Evolutionary conservation across 2,888 invertebrate species (phyloP).

Genomic region (Acanthococcus lagerstroemiae): DNA sequence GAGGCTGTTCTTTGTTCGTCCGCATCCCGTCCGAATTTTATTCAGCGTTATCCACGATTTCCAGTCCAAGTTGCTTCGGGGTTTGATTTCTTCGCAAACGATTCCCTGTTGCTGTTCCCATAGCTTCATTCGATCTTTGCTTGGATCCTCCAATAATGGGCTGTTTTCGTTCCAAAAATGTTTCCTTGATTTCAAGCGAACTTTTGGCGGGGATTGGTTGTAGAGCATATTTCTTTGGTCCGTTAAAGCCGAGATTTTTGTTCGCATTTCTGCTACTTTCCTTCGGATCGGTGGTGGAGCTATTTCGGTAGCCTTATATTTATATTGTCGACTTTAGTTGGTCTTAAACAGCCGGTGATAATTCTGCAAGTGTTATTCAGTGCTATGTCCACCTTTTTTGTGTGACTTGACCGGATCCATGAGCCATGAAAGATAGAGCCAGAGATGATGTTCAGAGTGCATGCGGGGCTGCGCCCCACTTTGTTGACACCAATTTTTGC

Average conservation of each 20-base stretch:
- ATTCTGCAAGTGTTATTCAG: background rate
- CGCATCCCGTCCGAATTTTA: background rate
- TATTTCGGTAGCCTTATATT: background rate
- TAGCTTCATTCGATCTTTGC: too few species aligned
- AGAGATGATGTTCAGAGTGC: constrained; percentile 28
- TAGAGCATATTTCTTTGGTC: background rate
- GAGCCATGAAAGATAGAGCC: constrained; percentile 20
- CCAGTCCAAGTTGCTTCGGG: too few species aligned
- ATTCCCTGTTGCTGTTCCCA: too few species aligned
- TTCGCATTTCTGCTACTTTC: background rate
- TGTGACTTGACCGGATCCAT: background rate
- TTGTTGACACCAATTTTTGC: constrained; percentile 31
- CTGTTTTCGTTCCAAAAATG: background rate
- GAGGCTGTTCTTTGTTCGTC: background rate
- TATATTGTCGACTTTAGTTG: background rate
- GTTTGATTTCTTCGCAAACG: too few species aligned
- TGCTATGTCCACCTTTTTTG: background rate
- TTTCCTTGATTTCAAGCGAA: too few species aligned
- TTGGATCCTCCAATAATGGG: background rate
- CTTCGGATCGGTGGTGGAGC: background rate
- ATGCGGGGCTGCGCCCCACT: constrained; percentile 30
- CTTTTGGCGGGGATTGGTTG: background rate
- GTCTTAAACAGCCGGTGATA: background rate
- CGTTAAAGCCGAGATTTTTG: background rate
- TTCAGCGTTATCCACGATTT: too few species aligned